A percentile compares a stretch with the other conserved stretches of the same genome.
Conservation (phyloP, 2,888 invertebrate genomes). For the Cheilosia vulpina region DNA sequence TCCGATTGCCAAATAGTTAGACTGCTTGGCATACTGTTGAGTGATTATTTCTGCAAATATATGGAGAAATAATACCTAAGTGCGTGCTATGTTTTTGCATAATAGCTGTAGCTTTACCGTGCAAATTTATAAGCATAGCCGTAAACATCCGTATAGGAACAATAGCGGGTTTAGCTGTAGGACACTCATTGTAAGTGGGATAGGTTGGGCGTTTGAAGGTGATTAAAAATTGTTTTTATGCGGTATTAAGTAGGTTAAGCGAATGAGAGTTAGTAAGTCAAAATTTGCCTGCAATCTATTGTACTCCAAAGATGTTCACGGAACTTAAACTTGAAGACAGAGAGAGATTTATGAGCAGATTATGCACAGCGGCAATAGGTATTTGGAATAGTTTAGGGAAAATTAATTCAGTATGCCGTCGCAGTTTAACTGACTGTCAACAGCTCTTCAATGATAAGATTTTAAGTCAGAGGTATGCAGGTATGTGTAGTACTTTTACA, state of each 20-base stretch:
- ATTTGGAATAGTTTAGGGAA: too few species aligned
- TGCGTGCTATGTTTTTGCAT: constrained; percentile 10
- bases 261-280: background rate
- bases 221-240: background rate
- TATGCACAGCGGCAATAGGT: too few species aligned
- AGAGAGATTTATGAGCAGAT: too few species aligned
- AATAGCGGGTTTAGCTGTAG: background rate
- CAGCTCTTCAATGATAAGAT: too few species aligned
- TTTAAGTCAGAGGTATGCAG: too few species aligned
- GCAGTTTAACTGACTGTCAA: too few species aligned
- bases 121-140: constrained; percentile 33
- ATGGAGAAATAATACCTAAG: background rate
- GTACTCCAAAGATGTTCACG: too few species aligned
- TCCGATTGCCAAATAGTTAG: constrained; percentile 55
- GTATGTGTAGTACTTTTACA: too few species aligned
- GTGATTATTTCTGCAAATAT: constrained; percentile 37
- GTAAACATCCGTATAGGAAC: constrained; percentile 41
- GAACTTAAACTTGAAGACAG: too few species aligned
- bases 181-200: too few species aligned
- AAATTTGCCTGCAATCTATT: background rate
- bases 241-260: constrained; percentile 26
- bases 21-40: background rate
- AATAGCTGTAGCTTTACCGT: background rate
- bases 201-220: constrained; percentile 9
- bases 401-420: too few species aligned